phyloP scores from a whole-genome alignment of 2,888 invertebrate genomes.

The Drosophila incognita region DNA sequence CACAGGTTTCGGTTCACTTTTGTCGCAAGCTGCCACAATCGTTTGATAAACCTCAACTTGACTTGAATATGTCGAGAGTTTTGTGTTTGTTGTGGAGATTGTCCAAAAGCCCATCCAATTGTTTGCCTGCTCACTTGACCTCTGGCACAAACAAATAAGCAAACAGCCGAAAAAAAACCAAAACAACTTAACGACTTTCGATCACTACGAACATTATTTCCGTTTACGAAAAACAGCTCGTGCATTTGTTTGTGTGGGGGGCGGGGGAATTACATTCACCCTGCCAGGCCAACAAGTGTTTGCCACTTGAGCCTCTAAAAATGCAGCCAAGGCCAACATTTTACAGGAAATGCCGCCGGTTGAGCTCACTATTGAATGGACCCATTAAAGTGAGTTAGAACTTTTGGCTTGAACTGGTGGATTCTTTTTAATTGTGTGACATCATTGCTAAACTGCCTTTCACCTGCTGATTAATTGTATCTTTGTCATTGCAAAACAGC shows the following conservation, averaged over 20 bases:
- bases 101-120: slow-evolving; percentile 45
- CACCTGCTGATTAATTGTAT: slow-evolving; percentile 72
- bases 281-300: slow-evolving; percentile 47
- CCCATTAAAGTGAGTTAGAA: slow-evolving; percentile 40
- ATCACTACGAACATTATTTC: slow-evolving; percentile 68
- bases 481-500: slow-evolving; percentile 62
- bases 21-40: slow-evolving; percentile 31
- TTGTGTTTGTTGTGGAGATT: slow-evolving; percentile 36
- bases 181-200: slow-evolving; percentile 67
- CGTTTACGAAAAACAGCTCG: slow-evolving; percentile 53
- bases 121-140: slow-evolving; percentile 69
- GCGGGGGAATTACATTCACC: slow-evolving; percentile 78
- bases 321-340: slow-evolving; percentile 63
- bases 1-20: slow-evolving; percentile 20
- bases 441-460: slow-evolving; percentile 60
- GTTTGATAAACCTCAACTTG: slow-evolving; percentile 50
- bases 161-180: slow-evolving; percentile 14
- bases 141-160: slow-evolving; percentile 43
- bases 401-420: slow-evolving; percentile 3
- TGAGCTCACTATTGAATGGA: slow-evolving; percentile 25
- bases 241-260: slow-evolving; percentile 60
- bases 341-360: slow-evolving; percentile 53
- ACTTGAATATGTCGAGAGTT: slow-evolving; percentile 45
- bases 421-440: slow-evolving; percentile 42
- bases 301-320: slow-evolving; percentile 44